phyloP scores from a whole-genome alignment of 2,888 invertebrate species.

The Calameuta filiformis region DNA sequence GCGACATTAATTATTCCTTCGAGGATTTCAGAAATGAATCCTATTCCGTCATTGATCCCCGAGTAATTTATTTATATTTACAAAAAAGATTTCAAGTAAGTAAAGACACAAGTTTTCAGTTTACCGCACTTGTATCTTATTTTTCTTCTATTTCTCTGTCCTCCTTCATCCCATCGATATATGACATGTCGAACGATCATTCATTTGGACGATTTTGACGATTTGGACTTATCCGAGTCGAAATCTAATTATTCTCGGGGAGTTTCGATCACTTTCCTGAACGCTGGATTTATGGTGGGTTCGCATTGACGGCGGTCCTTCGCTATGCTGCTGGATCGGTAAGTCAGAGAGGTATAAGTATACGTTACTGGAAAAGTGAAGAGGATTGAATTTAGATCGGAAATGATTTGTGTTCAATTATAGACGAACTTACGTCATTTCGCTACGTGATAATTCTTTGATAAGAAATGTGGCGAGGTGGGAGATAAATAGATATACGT shows the following conservation, averaged over 20 bases:
- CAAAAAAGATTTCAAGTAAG: too few species aligned
- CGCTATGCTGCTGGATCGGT: not conserved
- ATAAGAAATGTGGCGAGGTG: not conserved
- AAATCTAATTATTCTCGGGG: not conserved
- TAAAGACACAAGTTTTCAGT: too few species aligned
- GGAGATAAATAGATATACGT: not conserved
- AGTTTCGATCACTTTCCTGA: not conserved
- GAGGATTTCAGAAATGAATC: too few species aligned
- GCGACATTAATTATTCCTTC: too few species aligned
- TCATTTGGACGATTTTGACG: not conserved
- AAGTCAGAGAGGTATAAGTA: not conserved
- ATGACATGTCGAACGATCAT: not conserved
- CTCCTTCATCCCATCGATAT: not conserved
- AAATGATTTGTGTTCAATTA: not conserved
- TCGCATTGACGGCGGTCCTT: not conserved
- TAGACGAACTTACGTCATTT: not conserved
- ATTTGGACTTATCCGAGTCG: not conserved
- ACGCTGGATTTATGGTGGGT: not conserved
- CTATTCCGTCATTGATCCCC: too few species aligned
- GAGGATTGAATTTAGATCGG: not conserved
- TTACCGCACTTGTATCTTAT: not conserved
- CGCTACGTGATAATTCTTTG: not conserved
- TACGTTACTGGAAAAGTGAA: not conserved
- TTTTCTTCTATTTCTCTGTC: not conserved
- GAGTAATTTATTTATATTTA: too few species aligned